These are phyloP conservation scores for Gortyna flavago DNA, from an alignment of 2,888 invertebrate species.

Conservation along the genomic window DNA sequence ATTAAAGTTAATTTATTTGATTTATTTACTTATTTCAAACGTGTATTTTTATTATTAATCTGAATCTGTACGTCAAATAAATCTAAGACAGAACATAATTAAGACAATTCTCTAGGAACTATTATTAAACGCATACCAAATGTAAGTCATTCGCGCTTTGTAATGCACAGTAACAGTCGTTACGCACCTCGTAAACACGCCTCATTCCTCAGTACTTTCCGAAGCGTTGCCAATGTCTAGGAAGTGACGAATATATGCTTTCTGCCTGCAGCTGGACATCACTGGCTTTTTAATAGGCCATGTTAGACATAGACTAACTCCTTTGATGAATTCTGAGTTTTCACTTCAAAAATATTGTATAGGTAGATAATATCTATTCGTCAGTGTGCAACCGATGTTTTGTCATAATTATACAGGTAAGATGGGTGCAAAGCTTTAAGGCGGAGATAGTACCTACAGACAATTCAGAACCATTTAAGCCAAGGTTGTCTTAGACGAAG, in stretches of 20 bases:
- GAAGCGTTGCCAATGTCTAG: slow-evolving; percentile 51
- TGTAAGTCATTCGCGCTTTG: slow-evolving; percentile 38
- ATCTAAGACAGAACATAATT: not conserved
- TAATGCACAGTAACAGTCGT: slow-evolving; percentile 25
- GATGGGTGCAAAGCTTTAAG: too few relatives aligned
- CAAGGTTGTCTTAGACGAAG: too few relatives aligned
- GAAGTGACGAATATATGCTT: slow-evolving; percentile 43
- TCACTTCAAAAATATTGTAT: too few relatives aligned
- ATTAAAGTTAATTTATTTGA: not conserved
- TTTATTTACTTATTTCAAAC: too few relatives aligned
- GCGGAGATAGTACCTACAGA: too few relatives aligned
- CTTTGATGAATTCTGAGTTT: slow-evolving; percentile 24
- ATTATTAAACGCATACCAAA: slow-evolving; percentile 38
- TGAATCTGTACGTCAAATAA: too few relatives aligned
- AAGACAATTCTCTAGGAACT: slow-evolving; percentile 8
- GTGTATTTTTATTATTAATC: too few relatives aligned
- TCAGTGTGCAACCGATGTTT: too few relatives aligned
- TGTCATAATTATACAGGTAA: too few relatives aligned
- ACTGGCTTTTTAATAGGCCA: slow-evolving; percentile 15
- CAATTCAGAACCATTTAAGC: too few relatives aligned
- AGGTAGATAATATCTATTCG: too few relatives aligned
- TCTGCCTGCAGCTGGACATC: slow-evolving; percentile 30
- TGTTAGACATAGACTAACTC: slow-evolving; percentile 18
- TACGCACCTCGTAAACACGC: slow-evolving; percentile 52
- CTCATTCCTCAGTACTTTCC: slow-evolving; percentile 29